These are phyloP conservation scores for Pygoscelis adeliae DNA, from an alignment of 2,113 vertebrate genomes.

Conservation along the genomic window DNA sequence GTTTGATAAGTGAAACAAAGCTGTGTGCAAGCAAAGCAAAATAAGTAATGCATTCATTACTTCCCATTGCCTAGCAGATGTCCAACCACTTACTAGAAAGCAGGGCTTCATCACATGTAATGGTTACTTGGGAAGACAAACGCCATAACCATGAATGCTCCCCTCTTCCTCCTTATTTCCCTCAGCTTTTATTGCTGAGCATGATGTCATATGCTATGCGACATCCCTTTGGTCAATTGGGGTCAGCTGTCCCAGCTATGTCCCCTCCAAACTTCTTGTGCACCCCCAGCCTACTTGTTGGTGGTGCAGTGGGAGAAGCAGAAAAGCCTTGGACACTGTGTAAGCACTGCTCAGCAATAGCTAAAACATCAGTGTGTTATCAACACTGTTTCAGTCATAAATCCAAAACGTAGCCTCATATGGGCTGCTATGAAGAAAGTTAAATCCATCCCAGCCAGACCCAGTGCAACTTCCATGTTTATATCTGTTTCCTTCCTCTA, in stretches of 20 bases:
- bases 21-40: neutral
- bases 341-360: neutral
- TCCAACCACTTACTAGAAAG: neutral
- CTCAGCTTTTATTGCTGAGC: neutral
- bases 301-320: neutral
- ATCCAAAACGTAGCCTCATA: neutral
- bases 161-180: neutral
- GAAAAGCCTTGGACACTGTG: neutral
- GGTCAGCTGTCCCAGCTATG: neutral
- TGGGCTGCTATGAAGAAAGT: neutral
- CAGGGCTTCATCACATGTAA: neutral
- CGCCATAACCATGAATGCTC: rapidly evolving
- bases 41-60: neutral
- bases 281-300: rapidly evolving
- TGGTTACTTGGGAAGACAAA: neutral
- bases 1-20: neutral
- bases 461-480: neutral
- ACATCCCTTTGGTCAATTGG: neutral
- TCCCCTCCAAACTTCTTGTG: neutral
- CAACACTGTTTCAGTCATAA: neutral
- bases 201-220: neutral
- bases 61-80: rapidly evolving
- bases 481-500: neutral
- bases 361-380: rapidly evolving
- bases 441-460: neutral